phyloP scores from a whole-genome alignment of 2,113 vertebrate species.

The Abramis brama region DNA sequence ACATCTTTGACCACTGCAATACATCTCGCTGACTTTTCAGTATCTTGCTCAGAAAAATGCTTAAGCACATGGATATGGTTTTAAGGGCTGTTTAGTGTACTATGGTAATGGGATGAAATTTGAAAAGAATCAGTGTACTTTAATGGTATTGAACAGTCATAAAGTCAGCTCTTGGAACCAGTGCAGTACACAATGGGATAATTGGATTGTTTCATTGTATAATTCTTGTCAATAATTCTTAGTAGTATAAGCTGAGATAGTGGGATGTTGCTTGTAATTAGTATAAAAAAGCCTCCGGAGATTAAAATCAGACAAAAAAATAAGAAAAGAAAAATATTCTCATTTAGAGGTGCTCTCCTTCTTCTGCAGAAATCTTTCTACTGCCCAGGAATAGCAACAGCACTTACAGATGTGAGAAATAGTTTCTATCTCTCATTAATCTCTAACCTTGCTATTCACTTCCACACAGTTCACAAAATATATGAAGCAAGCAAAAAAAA shows the following conservation, averaged over 20 bases:
- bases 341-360: constrained; percentile 39
- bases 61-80: neutral
- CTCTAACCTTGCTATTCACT: constrained; percentile 58
- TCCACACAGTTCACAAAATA: constrained; percentile 53
- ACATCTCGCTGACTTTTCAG: neutral
- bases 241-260: neutral
- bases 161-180: constrained; percentile 9
- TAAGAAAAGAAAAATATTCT: constrained; percentile 36
- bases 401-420: constrained; percentile 57
- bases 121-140: neutral
- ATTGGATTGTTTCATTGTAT: neutral
- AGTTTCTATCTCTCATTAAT: constrained; percentile 48
- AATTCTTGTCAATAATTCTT: neutral
- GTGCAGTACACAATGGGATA: neutral
- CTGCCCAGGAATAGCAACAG: constrained; percentile 62
- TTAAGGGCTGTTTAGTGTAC: neutral
- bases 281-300: constrained; percentile 5
- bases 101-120: neutral
- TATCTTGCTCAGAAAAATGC: neutral
- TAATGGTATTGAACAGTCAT: constrained; percentile 11
- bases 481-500: constrained; percentile 56
- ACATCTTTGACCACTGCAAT: neutral
- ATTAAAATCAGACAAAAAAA: constrained; percentile 35
- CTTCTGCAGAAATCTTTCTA: constrained; percentile 28
- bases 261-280: constrained; percentile 20